Conservation (phyloP, 2,113 vertebrate genomes). For the Mormoops blainvillei region DNA sequence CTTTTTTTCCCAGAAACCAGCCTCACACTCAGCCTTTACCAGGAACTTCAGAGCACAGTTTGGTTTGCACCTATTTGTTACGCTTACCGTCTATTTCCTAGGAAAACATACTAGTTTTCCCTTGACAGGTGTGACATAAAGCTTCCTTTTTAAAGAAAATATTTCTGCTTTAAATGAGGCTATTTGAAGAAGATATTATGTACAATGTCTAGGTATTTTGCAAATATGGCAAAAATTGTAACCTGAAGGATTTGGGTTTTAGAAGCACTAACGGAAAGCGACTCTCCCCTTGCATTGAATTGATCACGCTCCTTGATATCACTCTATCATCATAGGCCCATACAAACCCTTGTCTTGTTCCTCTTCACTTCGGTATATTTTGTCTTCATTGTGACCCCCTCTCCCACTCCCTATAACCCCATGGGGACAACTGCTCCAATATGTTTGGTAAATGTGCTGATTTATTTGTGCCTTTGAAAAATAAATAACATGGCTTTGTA, state of each 20-base stretch:
- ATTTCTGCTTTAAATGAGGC: not conserved
- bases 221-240: not conserved
- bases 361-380: not conserved
- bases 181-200: not conserved
- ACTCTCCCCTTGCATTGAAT: not conserved
- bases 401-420: not conserved
- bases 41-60: not conserved
- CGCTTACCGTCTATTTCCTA: not conserved
- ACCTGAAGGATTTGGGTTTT: not conserved
- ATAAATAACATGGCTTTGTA: not conserved
- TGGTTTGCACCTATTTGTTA: not conserved
- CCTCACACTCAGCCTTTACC: not conserved
- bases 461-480: not conserved
- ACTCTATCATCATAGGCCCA: not conserved
- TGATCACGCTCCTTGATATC: not conserved
- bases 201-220: not conserved
- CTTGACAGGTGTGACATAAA: not conserved
- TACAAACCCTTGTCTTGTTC: not conserved
- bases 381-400: not conserved
- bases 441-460: not conserved
- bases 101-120: not conserved
- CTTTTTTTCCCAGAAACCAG: not conserved
- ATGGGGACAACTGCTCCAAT: not conserved
- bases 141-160: not conserved
- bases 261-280: not conserved